Base-by-base conservation (phyloP, 2,888 invertebrate species). In the Drosophila mulleri region DNA sequence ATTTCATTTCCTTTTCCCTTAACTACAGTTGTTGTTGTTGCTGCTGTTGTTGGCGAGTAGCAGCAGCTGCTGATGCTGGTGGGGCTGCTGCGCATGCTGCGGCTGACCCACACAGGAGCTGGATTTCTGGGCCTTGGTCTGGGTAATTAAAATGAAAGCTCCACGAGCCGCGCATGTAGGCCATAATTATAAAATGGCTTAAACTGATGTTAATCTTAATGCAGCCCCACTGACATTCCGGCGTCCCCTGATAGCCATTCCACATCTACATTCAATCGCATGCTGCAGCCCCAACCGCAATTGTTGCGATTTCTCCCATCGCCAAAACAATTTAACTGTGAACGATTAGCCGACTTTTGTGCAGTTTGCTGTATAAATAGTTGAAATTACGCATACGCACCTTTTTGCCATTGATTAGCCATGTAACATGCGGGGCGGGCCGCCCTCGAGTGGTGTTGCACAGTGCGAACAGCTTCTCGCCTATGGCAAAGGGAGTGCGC, bases 381-480 rank as follows among this genome's bases (percentile, higher is more conserved):
- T 37, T 48, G 14, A 80, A 71, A 69, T 74, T 70, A 67, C 70
- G 69, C 48, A 77, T 88, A 75, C 85, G 87, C 91, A 96, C 96
- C 94, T 95, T 95, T 92, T 95, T 94, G 80, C 95, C 95, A 92
- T 96, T 96, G 91, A 96, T 95, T 83, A 95, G 93, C 96, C 96
- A 96, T 71, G 95, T 95, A 88, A 96, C 94, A 89, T 95, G 94
- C 42, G 96, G 95, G 63, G 95, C 95, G 9, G 96, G 96, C 80
- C 94, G 94, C 32, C 96, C 95, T 23, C 95, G 94, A 53, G 95
- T 94, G 57, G 96, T 96, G 61, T 95, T 95, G 91, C 96, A 96
- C 90, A 96, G 95, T 23, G 95, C 95, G 86, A 95, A 94, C 56
- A 96, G 92, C 78, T 94, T 94, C 90, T 96, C 96, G 52, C 96